Evolutionary conservation across 1,140 invertebrate genomes (phyloP).

Genomic region (Drosophila melanogaster): DNA sequence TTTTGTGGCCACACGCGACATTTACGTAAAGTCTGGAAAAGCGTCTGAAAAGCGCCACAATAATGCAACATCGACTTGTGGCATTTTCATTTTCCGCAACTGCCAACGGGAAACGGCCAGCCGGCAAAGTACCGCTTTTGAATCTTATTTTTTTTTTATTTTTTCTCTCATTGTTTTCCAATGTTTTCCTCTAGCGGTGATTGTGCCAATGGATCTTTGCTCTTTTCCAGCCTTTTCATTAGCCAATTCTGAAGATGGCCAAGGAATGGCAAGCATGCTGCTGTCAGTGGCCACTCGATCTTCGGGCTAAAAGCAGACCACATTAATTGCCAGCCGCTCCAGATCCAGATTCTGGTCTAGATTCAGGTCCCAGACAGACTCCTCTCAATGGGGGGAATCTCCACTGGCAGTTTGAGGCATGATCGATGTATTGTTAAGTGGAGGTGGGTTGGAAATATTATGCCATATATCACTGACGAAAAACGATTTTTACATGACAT

Average conservation of each 20-base stretch:
- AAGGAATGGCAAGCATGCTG: conserved; percentile 62
- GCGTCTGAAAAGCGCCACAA: conserved; percentile 18
- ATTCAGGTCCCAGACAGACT: conserved; percentile 32
- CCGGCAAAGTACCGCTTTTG: conserved; percentile 68
- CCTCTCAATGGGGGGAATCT: conserved; percentile 29
- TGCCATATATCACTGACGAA: not conserved
- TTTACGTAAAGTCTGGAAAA: conserved; percentile 65
- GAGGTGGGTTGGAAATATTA: too few relatives aligned
- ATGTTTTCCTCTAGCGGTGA: conserved; percentile 56
- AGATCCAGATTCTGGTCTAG: conserved; percentile 20
- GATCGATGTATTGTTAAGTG: not conserved
- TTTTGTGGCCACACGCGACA: conserved; percentile 69
- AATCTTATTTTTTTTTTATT: conserved; percentile 42
- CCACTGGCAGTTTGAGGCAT: not conserved
- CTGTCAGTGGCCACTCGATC: conserved; percentile 5
- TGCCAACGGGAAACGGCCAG: conserved; percentile 45
- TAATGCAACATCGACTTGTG: conserved; percentile 52
- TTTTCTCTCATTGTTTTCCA: conserved; percentile 29
- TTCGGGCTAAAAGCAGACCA: conserved; percentile 36
- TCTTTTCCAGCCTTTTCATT: conserved; percentile 65
- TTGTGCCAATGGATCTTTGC: conserved; percentile 36
- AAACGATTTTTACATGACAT: not conserved
- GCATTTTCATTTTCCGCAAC: conserved; percentile 56
- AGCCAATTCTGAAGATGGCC: conserved; percentile 64
- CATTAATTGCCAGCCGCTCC: conserved; percentile 67